Evolutionary conservation across 30 jellyfish, hydroid and myxozoan genomes (phyloP).

Genomic region (Catostylus mosaicus): DNA sequence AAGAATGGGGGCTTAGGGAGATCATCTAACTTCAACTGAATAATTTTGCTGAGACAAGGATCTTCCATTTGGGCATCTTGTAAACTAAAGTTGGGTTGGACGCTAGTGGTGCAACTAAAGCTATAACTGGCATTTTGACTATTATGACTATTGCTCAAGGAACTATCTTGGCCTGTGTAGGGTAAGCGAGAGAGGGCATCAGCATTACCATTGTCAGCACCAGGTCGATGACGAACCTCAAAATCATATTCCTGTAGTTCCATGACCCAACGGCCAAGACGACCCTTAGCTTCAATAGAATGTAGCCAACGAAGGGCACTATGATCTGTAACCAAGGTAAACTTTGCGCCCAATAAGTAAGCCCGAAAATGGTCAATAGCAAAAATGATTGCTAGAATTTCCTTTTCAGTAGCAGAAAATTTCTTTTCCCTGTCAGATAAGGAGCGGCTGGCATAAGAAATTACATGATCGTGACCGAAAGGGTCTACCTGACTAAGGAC

Average conservation of each 20-base stretch:
- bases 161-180: background rate
- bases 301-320: slow-evolving; percentile 55
- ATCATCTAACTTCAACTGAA: slow-evolving; percentile 17
- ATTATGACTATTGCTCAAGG: background rate
- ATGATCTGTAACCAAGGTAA: slow-evolving; percentile 47
- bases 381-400: slow-evolving; percentile 39
- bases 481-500: slow-evolving; percentile 31
- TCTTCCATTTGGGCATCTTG: slow-evolving; percentile 43
- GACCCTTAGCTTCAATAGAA: slow-evolving; percentile 45
- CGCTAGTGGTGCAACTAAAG: slow-evolving; percentile 30
- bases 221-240: slow-evolving; percentile 41
- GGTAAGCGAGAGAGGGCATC: slow-evolving; percentile 43
- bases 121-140: background rate
- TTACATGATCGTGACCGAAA: slow-evolving; percentile 28
- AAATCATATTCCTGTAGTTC: slow-evolving; percentile 30
- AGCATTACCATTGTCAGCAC: slow-evolving; percentile 31
- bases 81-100: slow-evolving; percentile 1
- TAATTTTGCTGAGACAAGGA: slow-evolving; percentile 18
- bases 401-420: slow-evolving; percentile 53
- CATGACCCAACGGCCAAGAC: slow-evolving; percentile 54
- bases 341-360: slow-evolving; percentile 30
- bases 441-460: slow-evolving; percentile 59
- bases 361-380: slow-evolving; percentile 40
- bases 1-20: slow-evolving; percentile 45
- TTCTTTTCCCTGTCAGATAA: slow-evolving; percentile 28